Evolutionary conservation across 1,140 invertebrate species (phyloP).

Genomic region (Saxidomus purpurata): DNA sequence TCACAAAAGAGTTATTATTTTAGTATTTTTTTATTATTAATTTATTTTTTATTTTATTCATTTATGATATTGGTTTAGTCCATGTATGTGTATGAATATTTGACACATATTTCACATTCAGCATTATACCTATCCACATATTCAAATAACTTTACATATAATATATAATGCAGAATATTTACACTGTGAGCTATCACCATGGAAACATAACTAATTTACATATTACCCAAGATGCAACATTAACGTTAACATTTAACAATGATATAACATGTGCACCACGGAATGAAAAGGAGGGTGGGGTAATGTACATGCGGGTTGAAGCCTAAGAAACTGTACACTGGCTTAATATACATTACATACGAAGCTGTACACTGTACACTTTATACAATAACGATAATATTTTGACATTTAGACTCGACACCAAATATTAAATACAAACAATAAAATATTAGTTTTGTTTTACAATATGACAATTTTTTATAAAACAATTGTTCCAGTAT

Average conservation of each 20-base stretch:
- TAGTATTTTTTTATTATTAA: constrained; percentile 60
- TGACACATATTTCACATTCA: constrained; percentile 36
- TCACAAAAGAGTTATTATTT: too few relatives aligned
- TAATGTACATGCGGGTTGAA: neutral
- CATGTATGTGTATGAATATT: constrained; percentile 45
- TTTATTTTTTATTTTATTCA: constrained; percentile 59
- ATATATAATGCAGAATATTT: constrained; percentile 44
- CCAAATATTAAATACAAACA: neutral
- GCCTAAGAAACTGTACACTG: constrained; percentile 17
- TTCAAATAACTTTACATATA: constrained; percentile 38
- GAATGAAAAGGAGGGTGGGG: constrained; percentile 58
- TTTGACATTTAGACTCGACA: neutral
- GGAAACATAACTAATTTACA: constrained; percentile 50
- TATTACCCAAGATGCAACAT: constrained; percentile 49
- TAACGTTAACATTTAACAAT: constrained; percentile 7
- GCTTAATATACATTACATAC: constrained; percentile 36
- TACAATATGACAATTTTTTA: neutral
- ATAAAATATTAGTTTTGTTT: constrained; percentile 1
- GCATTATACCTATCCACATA: neutral
- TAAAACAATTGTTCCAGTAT: neutral
- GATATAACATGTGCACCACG: constrained; percentile 49
- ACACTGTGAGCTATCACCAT: constrained; percentile 52
- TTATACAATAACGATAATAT: constrained; percentile 32
- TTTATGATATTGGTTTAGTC: constrained; percentile 53
- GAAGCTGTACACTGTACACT: constrained; percentile 40